Evolutionary conservation across 2,797 vertebrate genomes (phyloP).

Genomic region (Aphelocoma californica): DNA sequence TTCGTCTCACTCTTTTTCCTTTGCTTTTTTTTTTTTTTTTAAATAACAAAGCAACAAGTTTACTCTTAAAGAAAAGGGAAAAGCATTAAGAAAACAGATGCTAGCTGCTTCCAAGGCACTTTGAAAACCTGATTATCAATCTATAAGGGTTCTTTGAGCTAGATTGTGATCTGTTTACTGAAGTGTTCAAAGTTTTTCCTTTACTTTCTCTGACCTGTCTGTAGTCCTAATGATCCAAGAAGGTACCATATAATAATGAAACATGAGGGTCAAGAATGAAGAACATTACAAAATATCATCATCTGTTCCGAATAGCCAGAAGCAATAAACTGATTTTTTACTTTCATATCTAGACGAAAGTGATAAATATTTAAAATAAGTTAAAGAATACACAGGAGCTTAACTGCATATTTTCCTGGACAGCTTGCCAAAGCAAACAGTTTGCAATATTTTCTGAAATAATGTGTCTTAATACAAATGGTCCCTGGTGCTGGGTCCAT

Average conservation of each 20-base stretch:
- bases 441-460: slow-evolving; percentile 1
- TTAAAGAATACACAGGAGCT: not conserved
- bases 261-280: not conserved
- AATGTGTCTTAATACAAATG: not conserved
- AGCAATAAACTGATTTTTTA: not conserved
- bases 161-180: not conserved
- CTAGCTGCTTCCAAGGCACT: not conserved
- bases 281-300: not conserved
- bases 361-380: not conserved
- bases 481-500: not conserved
- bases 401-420: slow-evolving; percentile 2
- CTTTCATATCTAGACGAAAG: not conserved
- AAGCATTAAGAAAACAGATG: not conserved
- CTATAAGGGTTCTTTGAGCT: not conserved
- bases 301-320: not conserved
- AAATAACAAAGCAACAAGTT: not conserved
- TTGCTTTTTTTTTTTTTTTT: not conserved
- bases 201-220: not conserved
- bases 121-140: not conserved
- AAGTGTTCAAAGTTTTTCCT: not conserved
- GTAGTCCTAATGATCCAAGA: not conserved
- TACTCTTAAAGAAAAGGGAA: not conserved
- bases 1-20: not conserved
- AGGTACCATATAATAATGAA: not conserved
- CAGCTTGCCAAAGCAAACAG: not conserved